These are phyloP conservation scores for Ochropleura plecta DNA, from an alignment of 2,888 invertebrate genomes.

Conservation along the genomic window DNA sequence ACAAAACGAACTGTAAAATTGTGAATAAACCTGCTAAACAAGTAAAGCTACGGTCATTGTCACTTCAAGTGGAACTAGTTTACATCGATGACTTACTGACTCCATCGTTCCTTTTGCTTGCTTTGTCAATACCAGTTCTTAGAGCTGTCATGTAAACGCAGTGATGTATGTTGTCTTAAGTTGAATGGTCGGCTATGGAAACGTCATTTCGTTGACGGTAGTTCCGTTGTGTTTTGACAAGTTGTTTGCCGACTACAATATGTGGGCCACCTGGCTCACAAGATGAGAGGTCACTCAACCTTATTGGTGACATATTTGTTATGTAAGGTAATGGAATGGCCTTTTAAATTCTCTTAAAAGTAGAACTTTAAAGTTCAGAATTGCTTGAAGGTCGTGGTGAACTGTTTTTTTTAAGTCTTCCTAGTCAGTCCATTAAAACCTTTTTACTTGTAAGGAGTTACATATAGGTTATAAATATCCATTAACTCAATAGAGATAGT, in stretches of 20 bases:
- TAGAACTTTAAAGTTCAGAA: slow-evolving; percentile 27
- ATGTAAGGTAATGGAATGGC: slow-evolving; percentile 59
- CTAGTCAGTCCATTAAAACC: background rate
- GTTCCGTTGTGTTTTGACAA: slow-evolving; percentile 85
- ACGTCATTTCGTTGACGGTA: slow-evolving; percentile 34
- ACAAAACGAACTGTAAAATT: slow-evolving; percentile 76
- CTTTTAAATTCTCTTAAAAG: slow-evolving; percentile 20
- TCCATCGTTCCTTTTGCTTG: slow-evolving; percentile 64
- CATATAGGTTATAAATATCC: slow-evolving; percentile 6
- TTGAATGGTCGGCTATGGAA: slow-evolving; percentile 27
- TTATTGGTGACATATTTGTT: slow-evolving; percentile 69
- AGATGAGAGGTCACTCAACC: slow-evolving; percentile 74
- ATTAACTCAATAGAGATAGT: background rate
- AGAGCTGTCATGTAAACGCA: slow-evolving; percentile 43
- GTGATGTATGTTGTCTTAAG: slow-evolving; percentile 62
- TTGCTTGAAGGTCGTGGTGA: background rate
- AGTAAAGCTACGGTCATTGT: slow-evolving; percentile 83
- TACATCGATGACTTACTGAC: slow-evolving; percentile 26
- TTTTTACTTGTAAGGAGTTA: background rate
- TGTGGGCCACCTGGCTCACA: slow-evolving; percentile 79
- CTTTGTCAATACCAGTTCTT: slow-evolving; percentile 58
- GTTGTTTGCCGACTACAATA: slow-evolving; percentile 80
- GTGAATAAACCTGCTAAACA: slow-evolving; percentile 79
- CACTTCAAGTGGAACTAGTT: slow-evolving; percentile 73
- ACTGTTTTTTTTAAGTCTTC: background rate